These are phyloP conservation scores for Eudyptes chrysolophus DNA, from an alignment of 2,113 vertebrate genomes.

Conservation along the genomic window DNA sequence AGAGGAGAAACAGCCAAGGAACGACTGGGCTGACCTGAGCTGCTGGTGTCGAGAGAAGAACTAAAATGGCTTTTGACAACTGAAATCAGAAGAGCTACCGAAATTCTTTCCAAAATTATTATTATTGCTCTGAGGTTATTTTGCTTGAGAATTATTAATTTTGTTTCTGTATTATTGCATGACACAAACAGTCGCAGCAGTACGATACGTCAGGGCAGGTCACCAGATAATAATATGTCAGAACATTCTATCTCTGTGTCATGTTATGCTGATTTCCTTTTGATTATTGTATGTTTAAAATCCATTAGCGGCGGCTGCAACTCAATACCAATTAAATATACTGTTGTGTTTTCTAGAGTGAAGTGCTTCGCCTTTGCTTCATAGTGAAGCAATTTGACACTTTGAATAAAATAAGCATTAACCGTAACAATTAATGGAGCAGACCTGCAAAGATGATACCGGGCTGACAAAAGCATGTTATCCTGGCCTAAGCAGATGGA, in stretches of 20 bases:
- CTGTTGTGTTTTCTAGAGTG: neutral
- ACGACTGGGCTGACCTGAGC: neutral
- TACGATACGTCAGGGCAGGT: neutral
- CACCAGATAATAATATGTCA: neutral
- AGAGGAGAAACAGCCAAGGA: neutral
- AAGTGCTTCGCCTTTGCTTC: constrained; percentile 16
- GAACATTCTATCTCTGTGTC: neutral
- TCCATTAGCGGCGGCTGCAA: neutral
- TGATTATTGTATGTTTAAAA: constrained; percentile 43
- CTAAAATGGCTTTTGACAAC: neutral
- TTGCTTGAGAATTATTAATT: neutral
- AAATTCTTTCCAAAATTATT: neutral
- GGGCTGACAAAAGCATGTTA: neutral
- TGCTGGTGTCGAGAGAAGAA: neutral
- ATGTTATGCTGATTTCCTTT: neutral
- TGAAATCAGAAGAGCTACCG: neutral
- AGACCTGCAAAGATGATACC: neutral
- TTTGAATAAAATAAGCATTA: constrained; percentile 46
- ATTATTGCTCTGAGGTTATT: neutral
- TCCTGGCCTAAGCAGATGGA: neutral
- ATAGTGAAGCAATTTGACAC: neutral
- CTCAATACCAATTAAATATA: constrained; percentile 33
- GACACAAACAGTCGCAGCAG: neutral
- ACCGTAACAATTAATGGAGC: neutral
- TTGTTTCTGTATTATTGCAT: neutral